Percentiles rank a stretch among this genome's conserved stretches.
These are phyloP conservation scores for Sisyra terminalis DNA, from an alignment of 2,888 invertebrate species.

Conservation along the genomic window DNA sequence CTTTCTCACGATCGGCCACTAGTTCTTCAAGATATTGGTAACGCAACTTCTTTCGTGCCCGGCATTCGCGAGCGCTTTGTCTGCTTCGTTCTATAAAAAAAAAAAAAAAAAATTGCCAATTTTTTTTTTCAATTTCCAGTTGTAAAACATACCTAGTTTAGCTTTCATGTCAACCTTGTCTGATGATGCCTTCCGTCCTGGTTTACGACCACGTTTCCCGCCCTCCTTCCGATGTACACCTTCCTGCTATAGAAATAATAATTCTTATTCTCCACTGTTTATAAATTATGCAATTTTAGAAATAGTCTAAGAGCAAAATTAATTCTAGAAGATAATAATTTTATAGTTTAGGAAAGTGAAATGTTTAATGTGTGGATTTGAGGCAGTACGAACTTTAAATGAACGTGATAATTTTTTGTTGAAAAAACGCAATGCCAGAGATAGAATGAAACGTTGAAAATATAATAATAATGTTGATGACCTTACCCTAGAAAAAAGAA, in stretches of 20 bases:
- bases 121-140: neutral
- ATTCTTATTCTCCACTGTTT: too few species aligned
- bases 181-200: slow-evolving; percentile 64
- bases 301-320: too few species aligned
- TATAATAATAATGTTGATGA: too few species aligned
- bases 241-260: slow-evolving; percentile 26
- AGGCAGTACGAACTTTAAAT: neutral
- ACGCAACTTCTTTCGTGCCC: slow-evolving; percentile 88
- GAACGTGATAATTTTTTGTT: neutral
- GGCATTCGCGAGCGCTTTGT: slow-evolving; percentile 93
- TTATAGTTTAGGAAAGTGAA: too few species aligned
- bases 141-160: slow-evolving; percentile 56
- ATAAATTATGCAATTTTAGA: too few species aligned
- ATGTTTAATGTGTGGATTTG: too few species aligned
- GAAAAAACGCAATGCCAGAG: too few species aligned
- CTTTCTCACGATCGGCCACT: slow-evolving; percentile 83
- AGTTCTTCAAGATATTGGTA: slow-evolving; percentile 95
- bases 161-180: slow-evolving; percentile 90
- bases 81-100: slow-evolving; percentile 69
- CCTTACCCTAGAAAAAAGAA: too few species aligned
- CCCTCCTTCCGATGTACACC: slow-evolving; percentile 60
- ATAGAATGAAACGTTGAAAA: too few species aligned
- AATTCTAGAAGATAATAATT: too few species aligned
- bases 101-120: slow-evolving; percentile 9
- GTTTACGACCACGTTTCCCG: slow-evolving; percentile 76